A percentile compares a stretch with the other conserved stretches of the same genome.
Evolutionary conservation across 2,797 vertebrate species (phyloP).

Genomic region (Microctenopoma steveboyesi): DNA sequence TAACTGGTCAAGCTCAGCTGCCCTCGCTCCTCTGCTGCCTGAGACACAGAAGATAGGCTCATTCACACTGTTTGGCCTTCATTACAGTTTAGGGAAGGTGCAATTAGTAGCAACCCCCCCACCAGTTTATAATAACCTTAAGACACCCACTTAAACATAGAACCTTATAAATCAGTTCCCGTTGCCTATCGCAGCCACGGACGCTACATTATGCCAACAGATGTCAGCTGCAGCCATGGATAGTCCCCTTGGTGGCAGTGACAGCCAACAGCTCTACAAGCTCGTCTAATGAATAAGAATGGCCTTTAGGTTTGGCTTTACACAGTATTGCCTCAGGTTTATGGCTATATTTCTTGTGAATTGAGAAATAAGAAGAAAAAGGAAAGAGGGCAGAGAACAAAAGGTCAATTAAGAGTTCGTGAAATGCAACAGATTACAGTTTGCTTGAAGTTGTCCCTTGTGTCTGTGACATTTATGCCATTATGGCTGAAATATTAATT

Average conservation of each 20-base stretch:
- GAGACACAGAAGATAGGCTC: constrained; percentile 57
- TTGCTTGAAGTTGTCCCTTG: constrained; percentile 31
- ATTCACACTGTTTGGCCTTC: constrained; percentile 76
- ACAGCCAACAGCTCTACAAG: constrained; percentile 52
- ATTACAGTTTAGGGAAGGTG: constrained; percentile 81
- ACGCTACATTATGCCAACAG: constrained; percentile 72
- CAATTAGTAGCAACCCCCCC: constrained; percentile 76
- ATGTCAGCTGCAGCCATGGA: constrained; percentile 70
- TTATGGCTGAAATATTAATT: constrained; percentile 40
- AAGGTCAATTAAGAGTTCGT: constrained; percentile 67
- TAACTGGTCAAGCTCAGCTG: constrained; percentile 76
- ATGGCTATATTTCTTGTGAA: constrained; percentile 58
- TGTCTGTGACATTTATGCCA: constrained; percentile 45
- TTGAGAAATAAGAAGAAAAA: constrained; percentile 45
- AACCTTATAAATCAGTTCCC: constrained; percentile 74
- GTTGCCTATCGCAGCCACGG: constrained; percentile 61
- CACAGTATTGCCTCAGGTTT: constrained; percentile 37
- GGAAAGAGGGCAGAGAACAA: constrained; percentile 44
- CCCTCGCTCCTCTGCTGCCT: constrained; percentile 57
- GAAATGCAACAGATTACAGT: constrained; percentile 60
- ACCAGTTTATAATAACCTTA: constrained; percentile 80
- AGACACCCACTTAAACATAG: constrained; percentile 80
- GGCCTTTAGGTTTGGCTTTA: constrained; percentile 53
- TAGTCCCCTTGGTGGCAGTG: constrained; percentile 57
- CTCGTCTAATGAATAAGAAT: constrained; percentile 75